phyloP scores from a whole-genome alignment of 2,888 invertebrate species.

The Euzophera pinguis region DNA sequence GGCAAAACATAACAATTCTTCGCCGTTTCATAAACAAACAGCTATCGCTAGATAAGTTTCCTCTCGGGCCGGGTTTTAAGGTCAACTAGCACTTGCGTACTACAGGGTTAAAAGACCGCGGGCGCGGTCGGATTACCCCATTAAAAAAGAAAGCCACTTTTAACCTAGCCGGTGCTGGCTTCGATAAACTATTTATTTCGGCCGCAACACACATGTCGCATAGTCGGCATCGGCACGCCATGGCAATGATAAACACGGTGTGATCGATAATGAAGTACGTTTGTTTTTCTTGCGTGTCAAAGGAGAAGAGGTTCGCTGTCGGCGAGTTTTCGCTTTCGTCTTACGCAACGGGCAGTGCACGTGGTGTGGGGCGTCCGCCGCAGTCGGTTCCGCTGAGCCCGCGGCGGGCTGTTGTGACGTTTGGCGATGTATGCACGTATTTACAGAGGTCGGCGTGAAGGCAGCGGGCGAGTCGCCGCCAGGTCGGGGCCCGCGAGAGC shows the following conservation, averaged over 20 bases:
- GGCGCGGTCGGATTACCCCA: slow-evolving; percentile 60
- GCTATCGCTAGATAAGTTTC: slow-evolving; percentile 34
- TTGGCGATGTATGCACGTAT: slow-evolving; percentile 23
- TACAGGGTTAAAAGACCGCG: slow-evolving; percentile 58
- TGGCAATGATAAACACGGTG: slow-evolving; percentile 56
- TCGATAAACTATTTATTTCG: slow-evolving; percentile 42
- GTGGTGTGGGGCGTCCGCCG: slow-evolving; percentile 36
- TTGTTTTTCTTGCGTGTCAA: slow-evolving; percentile 67
- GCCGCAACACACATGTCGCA: slow-evolving; percentile 39
- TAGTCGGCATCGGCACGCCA: slow-evolving; percentile 30
- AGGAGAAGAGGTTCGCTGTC: slow-evolving; percentile 60
- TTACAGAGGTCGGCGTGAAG: slow-evolving; percentile 37
- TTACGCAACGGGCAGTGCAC: slow-evolving; percentile 68
- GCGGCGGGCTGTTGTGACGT: neutral
- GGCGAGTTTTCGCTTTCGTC: slow-evolving; percentile 41
- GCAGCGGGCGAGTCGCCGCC: slow-evolving; percentile 67
- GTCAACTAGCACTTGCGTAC: slow-evolving; percentile 62
- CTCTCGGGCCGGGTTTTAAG: slow-evolving; percentile 51
- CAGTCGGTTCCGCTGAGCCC: slow-evolving; percentile 15
- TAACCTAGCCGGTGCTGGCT: slow-evolving; percentile 40
- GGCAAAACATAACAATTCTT: slow-evolving; percentile 31
- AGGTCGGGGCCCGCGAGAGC: slow-evolving; percentile 55
- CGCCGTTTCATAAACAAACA: slow-evolving; percentile 55
- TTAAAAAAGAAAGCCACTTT: slow-evolving; percentile 49
- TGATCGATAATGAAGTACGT: slow-evolving; percentile 60